A percentile compares a stretch with the other conserved stretches of the same genome.
Conservation (phyloP, 2,113 vertebrate species). For the Sporophila hypoxantha region DNA sequence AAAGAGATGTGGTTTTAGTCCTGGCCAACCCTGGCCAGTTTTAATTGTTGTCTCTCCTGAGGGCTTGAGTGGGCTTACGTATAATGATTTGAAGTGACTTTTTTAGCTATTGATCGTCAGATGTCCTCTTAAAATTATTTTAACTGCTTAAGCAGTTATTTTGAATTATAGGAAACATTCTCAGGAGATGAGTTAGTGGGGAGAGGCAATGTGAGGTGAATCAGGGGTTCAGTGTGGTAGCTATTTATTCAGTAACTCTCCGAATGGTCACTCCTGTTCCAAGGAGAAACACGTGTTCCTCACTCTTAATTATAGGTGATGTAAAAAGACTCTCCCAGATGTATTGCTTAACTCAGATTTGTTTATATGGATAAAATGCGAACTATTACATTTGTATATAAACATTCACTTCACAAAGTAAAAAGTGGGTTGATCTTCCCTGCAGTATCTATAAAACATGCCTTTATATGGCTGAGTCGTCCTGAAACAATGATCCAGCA, state of each 20-base stretch:
- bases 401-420: constrained; percentile 7
- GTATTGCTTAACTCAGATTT: constrained; percentile 19
- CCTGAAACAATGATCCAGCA: constrained; percentile 31
- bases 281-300: neutral
- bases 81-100: neutral
- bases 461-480: constrained; percentile 49
- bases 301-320: constrained; percentile 32
- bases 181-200: neutral
- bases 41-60: neutral
- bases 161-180: constrained; percentile 9
- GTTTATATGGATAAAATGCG: constrained; percentile 27
- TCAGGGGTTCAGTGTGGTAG: neutral
- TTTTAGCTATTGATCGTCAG: constrained; percentile 4
- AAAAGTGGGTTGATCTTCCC: constrained; percentile 21
- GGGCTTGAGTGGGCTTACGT: neutral
- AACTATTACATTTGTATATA: constrained; percentile 38
- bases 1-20: neutral
- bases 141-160: constrained; percentile 16
- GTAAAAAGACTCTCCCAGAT: neutral
- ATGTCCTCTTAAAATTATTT: constrained; percentile 9
- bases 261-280: neutral
- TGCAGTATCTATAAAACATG: constrained; percentile 41
- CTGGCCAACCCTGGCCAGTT: neutral
- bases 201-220: constrained; percentile 7
- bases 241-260: neutral